These are phyloP conservation scores for Andrena bucephala DNA, from an alignment of 2,888 invertebrate species.

Conservation along the genomic window DNA sequence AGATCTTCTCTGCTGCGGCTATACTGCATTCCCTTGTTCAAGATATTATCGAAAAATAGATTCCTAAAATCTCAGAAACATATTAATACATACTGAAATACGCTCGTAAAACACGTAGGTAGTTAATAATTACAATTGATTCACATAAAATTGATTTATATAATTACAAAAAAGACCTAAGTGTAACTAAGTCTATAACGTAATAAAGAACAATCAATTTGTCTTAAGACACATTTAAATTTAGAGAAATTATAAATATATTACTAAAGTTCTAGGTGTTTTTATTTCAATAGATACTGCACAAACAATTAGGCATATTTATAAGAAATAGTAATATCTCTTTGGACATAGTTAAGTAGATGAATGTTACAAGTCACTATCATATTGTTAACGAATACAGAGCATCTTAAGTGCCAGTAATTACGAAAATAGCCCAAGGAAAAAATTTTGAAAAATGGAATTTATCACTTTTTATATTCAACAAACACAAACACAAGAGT, in stretches of 20 bases:
- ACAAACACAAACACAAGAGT: no score
- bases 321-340: no score
- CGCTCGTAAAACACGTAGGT: not conserved
- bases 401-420: no score
- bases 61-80: slow-evolving; percentile 2
- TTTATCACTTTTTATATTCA: no score
- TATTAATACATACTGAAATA: not conserved
- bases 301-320: no score
- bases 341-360: no score
- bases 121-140: slow-evolving; percentile 4
- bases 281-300: not conserved
- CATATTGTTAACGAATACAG: no score
- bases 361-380: no score
- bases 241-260: no score
- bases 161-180: not conserved
- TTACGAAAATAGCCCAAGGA: no score
- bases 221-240: not conserved
- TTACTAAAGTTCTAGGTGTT: not conserved
- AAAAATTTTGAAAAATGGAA: no score
- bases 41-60: slow-evolving; percentile 48
- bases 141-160: not conserved
- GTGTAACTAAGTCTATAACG: not conserved
- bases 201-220: not conserved
- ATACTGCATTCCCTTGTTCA: slow-evolving; percentile 9
- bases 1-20: slow-evolving; percentile 22